Evolutionary conservation across 2,888 invertebrate genomes (phyloP).

Genomic region (Brenthis daphne): DNA sequence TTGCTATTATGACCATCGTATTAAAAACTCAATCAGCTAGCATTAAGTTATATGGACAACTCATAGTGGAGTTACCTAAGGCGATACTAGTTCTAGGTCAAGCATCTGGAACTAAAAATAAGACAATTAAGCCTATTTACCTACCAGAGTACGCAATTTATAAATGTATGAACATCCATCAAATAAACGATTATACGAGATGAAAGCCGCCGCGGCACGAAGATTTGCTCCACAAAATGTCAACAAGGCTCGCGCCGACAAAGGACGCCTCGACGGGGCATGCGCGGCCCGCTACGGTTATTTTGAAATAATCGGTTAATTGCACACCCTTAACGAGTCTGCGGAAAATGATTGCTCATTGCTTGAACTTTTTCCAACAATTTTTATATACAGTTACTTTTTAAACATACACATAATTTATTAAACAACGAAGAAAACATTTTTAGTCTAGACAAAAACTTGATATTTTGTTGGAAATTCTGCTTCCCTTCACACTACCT

Average conservation of each 20-base stretch:
- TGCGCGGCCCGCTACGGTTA: constrained; percentile 62
- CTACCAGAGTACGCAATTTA: constrained; percentile 40
- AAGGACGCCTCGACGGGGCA: constrained; percentile 58
- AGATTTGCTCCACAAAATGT: constrained; percentile 80
- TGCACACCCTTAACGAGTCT: constrained; percentile 62
- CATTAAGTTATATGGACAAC: not conserved
- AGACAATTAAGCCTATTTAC: constrained; percentile 37
- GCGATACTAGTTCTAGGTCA: constrained; percentile 1
- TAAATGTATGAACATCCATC: constrained; percentile 45
- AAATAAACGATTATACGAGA: constrained; percentile 70
- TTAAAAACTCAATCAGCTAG: not conserved
- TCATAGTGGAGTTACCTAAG: not conserved
- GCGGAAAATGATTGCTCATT: constrained; percentile 44
- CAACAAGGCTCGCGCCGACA: constrained; percentile 71
- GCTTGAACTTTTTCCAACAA: constrained; percentile 40
- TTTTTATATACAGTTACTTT: constrained; percentile 36
- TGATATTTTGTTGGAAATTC: too few relatives aligned
- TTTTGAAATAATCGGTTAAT: constrained; percentile 72
- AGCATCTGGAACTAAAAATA: constrained; percentile 12
- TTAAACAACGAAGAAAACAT: constrained; percentile 9
- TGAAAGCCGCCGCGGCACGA: constrained; percentile 79
- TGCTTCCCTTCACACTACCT: too few relatives aligned
- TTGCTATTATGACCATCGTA: too few relatives aligned
- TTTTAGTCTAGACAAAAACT: not conserved
- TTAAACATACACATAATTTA: constrained; percentile 23